These are phyloP conservation scores for Nothoprocta perdicaria DNA, from an alignment of 2,113 vertebrate species.

Conservation along the genomic window DNA sequence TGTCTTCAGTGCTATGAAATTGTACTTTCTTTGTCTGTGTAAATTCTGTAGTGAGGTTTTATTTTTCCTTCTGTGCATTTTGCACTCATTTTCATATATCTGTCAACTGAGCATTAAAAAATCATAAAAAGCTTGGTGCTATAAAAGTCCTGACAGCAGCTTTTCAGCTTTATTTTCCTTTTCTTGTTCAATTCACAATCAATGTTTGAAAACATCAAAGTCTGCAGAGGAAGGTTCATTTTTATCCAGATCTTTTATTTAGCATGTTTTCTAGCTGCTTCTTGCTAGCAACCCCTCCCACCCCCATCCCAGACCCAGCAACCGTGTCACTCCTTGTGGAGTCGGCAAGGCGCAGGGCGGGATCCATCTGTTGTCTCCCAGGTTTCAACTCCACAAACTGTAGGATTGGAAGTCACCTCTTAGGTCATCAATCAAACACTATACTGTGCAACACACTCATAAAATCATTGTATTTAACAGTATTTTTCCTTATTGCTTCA, in stretches of 20 bases:
- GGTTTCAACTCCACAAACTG: neutral
- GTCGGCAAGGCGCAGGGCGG: neutral
- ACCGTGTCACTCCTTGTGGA: neutral
- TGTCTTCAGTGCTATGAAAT: conserved; percentile 44
- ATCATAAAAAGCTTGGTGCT: conserved; percentile 62
- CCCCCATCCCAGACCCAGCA: neutral
- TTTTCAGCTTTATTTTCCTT: conserved; percentile 48
- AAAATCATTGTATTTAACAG: neutral
- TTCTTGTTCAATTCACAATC: conserved; percentile 52
- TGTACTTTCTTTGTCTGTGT: conserved; percentile 34
- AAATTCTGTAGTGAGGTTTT: conserved; percentile 52
- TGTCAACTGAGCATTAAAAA: conserved; percentile 73
- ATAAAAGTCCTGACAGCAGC: conserved; percentile 56
- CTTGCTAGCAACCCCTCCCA: neutral
- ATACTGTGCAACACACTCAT: neutral
- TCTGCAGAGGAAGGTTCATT: neutral
- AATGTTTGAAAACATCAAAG: conserved; percentile 65
- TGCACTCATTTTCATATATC: conserved; percentile 62
- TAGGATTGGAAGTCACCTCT: neutral
- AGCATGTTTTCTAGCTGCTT: conserved; percentile 29
- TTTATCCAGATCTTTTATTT: conserved; percentile 30
- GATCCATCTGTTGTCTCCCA: neutral
- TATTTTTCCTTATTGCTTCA: neutral
- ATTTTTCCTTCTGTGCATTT: conserved; percentile 60
- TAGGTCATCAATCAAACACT: neutral